Conservation (phyloP, 2,797 vertebrate species). For the Microtus agrestis region DNA sequence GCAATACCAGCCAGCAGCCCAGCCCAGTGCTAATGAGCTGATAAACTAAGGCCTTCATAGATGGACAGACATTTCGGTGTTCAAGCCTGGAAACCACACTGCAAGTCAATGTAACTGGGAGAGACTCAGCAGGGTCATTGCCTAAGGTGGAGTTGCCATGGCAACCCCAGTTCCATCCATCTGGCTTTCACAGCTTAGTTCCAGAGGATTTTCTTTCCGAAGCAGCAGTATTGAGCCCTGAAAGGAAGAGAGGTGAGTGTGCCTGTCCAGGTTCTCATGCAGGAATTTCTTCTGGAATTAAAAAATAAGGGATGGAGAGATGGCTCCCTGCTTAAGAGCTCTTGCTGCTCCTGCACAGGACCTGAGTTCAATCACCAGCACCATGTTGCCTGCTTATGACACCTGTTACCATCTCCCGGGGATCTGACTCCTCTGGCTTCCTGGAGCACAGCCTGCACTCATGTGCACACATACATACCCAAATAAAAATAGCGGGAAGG, state of each 20-base stretch:
- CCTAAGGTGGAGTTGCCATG: constrained; percentile 8
- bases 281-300: neutral
- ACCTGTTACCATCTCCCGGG: neutral
- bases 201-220: constrained; percentile 4
- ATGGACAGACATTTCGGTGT: neutral
- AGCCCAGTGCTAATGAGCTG: neutral
- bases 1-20: neutral
- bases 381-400: neutral
- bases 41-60: neutral
- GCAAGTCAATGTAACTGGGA: neutral
- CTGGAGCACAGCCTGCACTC: neutral
- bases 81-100: neutral
- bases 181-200: neutral
- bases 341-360: neutral
- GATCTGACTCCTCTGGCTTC: neutral
- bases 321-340: no score
- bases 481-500: neutral
- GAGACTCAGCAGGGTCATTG: neutral
- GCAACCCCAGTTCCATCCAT: neutral
- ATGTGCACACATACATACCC: neutral
- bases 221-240: neutral
- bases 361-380: neutral
- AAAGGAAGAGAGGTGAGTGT: neutral
- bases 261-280: neutral
- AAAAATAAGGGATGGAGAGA: neutral